A percentile compares a stretch with the other conserved stretches of the same genome.
phyloP scores from a whole-genome alignment of 2,888 invertebrate species.

The Lasioglossum villosulum region DNA sequence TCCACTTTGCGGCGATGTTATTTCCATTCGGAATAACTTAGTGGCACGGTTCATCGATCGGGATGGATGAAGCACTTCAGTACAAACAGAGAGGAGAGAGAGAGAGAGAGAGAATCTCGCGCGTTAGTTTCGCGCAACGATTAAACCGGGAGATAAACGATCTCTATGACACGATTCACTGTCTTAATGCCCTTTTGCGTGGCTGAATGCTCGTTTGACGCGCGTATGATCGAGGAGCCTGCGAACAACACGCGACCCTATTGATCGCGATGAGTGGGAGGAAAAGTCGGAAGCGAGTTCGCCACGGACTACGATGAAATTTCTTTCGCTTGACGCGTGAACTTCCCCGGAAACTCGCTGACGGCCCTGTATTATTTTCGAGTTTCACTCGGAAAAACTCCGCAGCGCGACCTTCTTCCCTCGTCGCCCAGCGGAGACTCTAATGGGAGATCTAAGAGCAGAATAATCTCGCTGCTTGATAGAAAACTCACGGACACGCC shows the following conservation, averaged over 20 bases:
- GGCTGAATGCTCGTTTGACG: constrained; percentile 1
- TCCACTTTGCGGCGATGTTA: constrained; percentile 61
- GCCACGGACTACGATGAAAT: constrained; percentile 42
- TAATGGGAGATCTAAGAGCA: constrained; percentile 49
- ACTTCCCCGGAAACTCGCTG: constrained; percentile 34
- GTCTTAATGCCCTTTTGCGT: constrained; percentile 25
- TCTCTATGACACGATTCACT: constrained; percentile 4
- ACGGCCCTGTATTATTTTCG: constrained; percentile 51
- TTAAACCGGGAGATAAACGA: constrained; percentile 18
- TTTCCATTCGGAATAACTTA: constrained; percentile 68
- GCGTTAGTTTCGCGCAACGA: not conserved
- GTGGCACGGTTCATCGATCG: constrained; percentile 55
- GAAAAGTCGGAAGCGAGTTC: constrained; percentile 45
- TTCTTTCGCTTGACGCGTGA: constrained; percentile 17
- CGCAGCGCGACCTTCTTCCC: constrained; percentile 12
- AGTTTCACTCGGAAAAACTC: constrained; percentile 17
- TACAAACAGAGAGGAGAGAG: not conserved
- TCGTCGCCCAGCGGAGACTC: constrained; percentile 31
- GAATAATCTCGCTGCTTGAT: constrained; percentile 49
- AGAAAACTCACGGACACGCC: constrained; percentile 48
- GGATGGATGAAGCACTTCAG: not conserved
- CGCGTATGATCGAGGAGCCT: constrained; percentile 16
- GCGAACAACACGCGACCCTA: constrained; percentile 15
- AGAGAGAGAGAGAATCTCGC: not conserved
- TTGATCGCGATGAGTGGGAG: constrained; percentile 50